phyloP scores from a whole-genome alignment of 2,113 vertebrate species.

The Ceyx cyanopectus region DNA sequence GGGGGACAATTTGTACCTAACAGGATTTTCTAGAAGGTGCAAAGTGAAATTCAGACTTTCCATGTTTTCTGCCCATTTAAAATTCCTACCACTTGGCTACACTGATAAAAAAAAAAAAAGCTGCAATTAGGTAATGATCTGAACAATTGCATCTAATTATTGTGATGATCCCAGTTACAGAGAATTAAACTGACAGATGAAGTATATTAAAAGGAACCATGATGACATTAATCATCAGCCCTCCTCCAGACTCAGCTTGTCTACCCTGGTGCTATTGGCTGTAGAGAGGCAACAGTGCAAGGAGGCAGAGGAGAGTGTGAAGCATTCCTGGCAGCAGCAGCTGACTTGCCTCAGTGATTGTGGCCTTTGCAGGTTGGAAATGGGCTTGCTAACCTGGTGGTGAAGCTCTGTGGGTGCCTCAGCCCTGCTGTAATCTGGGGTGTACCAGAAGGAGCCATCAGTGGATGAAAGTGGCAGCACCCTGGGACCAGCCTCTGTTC shows the following conservation, averaged over 20 bases:
- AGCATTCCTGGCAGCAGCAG: not conserved
- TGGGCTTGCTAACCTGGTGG: not conserved
- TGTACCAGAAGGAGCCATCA: not conserved
- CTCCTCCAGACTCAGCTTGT: not conserved
- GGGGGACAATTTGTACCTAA: not conserved
- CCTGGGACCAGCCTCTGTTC: not conserved
- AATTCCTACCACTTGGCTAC: not conserved
- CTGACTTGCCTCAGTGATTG: not conserved
- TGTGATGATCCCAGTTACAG: conserved; percentile 26
- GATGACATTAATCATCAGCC: conserved; percentile 5
- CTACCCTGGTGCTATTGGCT: not conserved
- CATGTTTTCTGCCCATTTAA: not conserved
- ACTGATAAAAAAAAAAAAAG: not conserved
- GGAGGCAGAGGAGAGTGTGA: not conserved
- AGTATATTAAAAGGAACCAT: conserved; percentile 5
- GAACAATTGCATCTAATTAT: conserved; percentile 48
- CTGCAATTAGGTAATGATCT: conserved; percentile 11
- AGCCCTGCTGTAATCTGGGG: not conserved
- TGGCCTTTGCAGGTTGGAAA: not conserved
- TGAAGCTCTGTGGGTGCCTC: not conserved
- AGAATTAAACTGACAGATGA: conserved; percentile 43
- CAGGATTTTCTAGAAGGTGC: not conserved
- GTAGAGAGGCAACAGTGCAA: not conserved
- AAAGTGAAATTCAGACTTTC: not conserved
- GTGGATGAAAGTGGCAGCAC: not conserved